Conservation (phyloP, 2,797 vertebrate species). For the Rhinella marina region DNA sequence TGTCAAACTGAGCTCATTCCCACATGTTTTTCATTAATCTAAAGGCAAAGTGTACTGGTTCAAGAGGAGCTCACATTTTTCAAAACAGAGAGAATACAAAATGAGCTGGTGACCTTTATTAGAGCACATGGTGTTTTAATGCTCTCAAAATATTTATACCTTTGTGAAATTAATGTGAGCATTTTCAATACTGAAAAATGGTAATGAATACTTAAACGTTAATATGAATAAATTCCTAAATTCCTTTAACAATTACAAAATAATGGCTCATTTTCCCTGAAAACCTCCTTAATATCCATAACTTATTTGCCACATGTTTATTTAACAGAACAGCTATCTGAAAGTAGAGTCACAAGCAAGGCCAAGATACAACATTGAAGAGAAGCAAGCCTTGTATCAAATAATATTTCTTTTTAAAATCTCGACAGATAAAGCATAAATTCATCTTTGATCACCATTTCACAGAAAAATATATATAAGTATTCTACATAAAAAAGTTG, state of each 20-base stretch:
- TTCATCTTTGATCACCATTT: neutral
- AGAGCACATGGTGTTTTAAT: constrained; percentile 59
- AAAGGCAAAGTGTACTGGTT: constrained; percentile 60
- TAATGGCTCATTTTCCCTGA: no score
- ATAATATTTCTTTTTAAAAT: neutral
- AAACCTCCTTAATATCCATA: neutral
- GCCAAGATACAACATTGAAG: neutral
- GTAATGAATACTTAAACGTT: no score
- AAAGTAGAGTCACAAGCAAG: neutral
- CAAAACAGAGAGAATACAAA: constrained; percentile 63
- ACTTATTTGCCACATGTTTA: neutral
- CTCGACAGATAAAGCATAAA: neutral
- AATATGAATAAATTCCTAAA: no score
- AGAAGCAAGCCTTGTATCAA: neutral
- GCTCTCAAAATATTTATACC: constrained; percentile 58
- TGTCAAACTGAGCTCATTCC: constrained; percentile 64
- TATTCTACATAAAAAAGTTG: neutral
- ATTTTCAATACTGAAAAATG: constrained; percentile 42
- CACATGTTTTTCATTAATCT: constrained; percentile 64
- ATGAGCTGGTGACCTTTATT: constrained; percentile 63
- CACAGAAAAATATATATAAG: neutral
- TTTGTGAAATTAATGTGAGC: constrained; percentile 35
- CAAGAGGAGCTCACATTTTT: constrained; percentile 59
- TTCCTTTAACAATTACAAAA: no score
- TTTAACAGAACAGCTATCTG: neutral